phyloP scores from a whole-genome alignment of 1,140 invertebrate genomes.

The Carposina sasakii region DNA sequence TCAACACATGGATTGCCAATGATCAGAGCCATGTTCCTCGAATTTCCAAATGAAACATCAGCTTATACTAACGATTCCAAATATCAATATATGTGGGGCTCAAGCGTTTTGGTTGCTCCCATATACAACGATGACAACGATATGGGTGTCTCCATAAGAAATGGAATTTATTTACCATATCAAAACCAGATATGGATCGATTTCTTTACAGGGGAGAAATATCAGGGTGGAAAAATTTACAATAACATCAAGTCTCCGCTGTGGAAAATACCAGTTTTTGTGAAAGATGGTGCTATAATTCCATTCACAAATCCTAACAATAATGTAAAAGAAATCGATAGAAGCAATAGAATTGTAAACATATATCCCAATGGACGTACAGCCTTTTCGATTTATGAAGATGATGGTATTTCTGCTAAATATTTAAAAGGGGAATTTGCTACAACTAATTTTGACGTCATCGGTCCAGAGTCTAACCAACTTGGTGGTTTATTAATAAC shows the following conservation, averaged over 20 bases:
- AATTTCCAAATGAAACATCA: constrained; percentile 42
- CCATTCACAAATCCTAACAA: constrained; percentile 54
- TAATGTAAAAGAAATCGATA: constrained; percentile 49
- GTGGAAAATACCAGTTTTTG: constrained; percentile 62
- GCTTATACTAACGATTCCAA: constrained; percentile 49
- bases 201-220: constrained; percentile 53
- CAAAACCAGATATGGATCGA: constrained; percentile 58
- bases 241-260: constrained; percentile 45
- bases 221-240: constrained; percentile 53
- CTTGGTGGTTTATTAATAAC: constrained; percentile 35
- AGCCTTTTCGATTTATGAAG: constrained; percentile 51
- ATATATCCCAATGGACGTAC: constrained; percentile 46
- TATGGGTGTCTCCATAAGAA: constrained; percentile 28
- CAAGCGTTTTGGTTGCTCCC: constrained; percentile 55
- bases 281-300: constrained; percentile 60
- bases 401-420: constrained; percentile 47
- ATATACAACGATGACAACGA: constrained; percentile 34
- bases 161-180: constrained; percentile 50
- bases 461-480: constrained; percentile 33
- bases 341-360: constrained; percentile 41
- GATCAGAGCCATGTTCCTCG: constrained; percentile 61
- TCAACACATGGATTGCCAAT: constrained; percentile 50
- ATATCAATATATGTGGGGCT: constrained; percentile 65
- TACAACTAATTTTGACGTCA: constrained; percentile 35
- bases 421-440: constrained; percentile 42